Evolutionary conservation across 1,140 invertebrate genomes (phyloP), one percentile per base, ranked within the genome.

Genomic region (Metopolophium dirhodum): DNA sequence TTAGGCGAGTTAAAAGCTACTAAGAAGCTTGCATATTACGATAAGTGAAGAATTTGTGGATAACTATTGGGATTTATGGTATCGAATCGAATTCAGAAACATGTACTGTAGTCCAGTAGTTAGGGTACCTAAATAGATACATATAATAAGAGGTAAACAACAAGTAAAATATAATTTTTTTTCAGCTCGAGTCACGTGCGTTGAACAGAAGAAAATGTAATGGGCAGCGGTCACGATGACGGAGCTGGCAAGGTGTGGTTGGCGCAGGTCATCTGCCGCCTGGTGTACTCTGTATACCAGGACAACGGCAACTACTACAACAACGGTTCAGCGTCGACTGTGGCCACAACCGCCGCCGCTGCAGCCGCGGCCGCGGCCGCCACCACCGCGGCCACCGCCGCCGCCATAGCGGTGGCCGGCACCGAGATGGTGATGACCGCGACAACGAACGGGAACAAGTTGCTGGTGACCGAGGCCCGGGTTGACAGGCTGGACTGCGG

Each of bases 191-290:
- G 49, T 93, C 49, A 26, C 35, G 37, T 41, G 47, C 77, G 91
- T 93, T 93, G 91, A 93, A 85, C 49, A 22, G 49, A 85, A 93
- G 26, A 93, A 86, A 93, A 93, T 93, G 91, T 93, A 45, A 93
- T 93, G 91, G 91, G 91, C 77, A 93, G 26, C 49, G 49, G 77
- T 86, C 82, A 54, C 77, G 91, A 93, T 85, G 91, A 93, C 49
- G 91, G 91, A 57, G 91, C 82, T 45, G 91, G 68, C 37, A 93
- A 93, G 82, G 91, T 93, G 82, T 93, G 91, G 91, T 85, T 93
- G 91, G 91, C 91, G 91, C 91, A 93, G 91, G 49, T 93, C 91
- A 93, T 93, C 91, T 93, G 91, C 47, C 91, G 91, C 6, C 82
- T 93, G 77, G 91, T 93, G 35, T 93, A 93, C 35, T 86, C 82